Evolutionary conservation across 2,797 vertebrate genomes (phyloP).

Genomic region (Molossus molossus): DNA sequence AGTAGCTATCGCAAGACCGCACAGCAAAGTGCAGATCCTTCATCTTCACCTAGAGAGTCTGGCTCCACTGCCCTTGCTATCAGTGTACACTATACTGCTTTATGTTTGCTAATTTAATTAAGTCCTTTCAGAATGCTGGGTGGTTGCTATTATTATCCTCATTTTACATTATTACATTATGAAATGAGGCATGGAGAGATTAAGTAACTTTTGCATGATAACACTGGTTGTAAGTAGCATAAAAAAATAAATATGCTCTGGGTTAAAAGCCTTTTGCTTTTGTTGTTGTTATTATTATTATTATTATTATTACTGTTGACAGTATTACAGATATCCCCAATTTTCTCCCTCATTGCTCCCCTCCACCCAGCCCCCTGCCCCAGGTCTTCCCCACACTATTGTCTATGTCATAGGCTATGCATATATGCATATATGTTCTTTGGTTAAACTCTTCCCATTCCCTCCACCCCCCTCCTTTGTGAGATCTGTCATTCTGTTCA

Average conservation of each 20-base stretch:
- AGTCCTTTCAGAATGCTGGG: not conserved
- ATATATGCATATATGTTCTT: not conserved
- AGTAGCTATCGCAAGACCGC: not conserved
- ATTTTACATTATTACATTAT: not conserved
- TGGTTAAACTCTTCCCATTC: not conserved
- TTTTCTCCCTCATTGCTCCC: not conserved
- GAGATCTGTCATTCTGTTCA: not conserved
- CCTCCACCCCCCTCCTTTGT: not conserved
- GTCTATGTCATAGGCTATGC: not conserved
- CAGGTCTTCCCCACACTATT: not conserved
- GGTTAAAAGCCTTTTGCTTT: not conserved
- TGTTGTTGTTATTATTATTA: not conserved
- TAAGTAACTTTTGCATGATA: not conserved
- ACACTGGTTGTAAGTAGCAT: not conserved
- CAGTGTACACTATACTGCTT: not conserved
- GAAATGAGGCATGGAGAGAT: not conserved
- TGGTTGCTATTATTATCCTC: not conserved
- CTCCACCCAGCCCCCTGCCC: not conserved
- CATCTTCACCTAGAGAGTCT: not conserved
- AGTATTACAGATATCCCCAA: not conserved
- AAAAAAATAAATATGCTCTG: not conserved
- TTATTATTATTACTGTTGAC: not conserved
- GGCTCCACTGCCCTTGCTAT: not conserved
- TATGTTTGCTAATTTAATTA: not conserved
- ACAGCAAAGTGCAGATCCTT: not conserved